phyloP scores from a whole-genome alignment of 2,113 vertebrate genomes.

The Eurypyga helias region DNA sequence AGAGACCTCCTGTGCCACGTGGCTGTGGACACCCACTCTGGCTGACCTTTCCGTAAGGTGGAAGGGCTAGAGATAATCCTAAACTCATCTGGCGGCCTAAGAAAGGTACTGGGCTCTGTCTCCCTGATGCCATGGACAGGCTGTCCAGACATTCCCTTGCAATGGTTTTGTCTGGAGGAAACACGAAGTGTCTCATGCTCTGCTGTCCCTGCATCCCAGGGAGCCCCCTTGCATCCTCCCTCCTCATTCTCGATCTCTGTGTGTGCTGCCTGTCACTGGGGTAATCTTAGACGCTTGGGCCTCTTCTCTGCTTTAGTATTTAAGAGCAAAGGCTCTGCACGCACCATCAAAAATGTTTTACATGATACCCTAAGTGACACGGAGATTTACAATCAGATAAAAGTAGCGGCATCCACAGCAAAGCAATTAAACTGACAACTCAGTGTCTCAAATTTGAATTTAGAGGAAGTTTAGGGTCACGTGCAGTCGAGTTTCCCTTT shows the following conservation, averaged over 20 bases:
- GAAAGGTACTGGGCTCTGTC: background rate
- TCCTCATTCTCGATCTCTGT: background rate
- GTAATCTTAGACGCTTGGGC: background rate
- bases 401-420: background rate
- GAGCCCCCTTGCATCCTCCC: background rate
- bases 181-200: background rate
- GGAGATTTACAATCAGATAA: background rate
- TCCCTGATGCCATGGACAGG: background rate
- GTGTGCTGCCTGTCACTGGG: background rate
- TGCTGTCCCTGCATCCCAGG: background rate
- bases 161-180: background rate
- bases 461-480: background rate
- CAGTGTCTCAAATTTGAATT: background rate
- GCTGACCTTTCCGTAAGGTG: background rate
- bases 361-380: background rate
- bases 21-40: background rate
- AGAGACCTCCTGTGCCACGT: accelerated
- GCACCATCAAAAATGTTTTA: background rate
- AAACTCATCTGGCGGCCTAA: background rate
- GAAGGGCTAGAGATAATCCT: background rate
- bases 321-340: background rate
- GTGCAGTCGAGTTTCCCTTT: background rate
- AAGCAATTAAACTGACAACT: background rate
- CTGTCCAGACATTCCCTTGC: background rate
- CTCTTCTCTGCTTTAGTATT: background rate